These are phyloP conservation scores for Dicranocentrus wangi DNA, from an alignment of 2,888 invertebrate species.

Conservation along the genomic window DNA sequence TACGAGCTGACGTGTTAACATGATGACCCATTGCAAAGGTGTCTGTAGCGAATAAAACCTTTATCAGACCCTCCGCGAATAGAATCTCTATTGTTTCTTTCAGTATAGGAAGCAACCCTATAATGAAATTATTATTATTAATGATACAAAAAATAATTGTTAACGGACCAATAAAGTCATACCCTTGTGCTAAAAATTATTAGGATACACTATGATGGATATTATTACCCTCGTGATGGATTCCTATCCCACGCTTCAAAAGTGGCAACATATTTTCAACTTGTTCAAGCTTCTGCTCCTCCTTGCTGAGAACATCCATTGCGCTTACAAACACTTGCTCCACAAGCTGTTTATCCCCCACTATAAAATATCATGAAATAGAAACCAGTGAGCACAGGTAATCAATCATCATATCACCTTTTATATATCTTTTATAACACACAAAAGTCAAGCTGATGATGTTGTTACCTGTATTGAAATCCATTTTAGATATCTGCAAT, in stretches of 20 bases:
- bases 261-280: constrained; percentile 92
- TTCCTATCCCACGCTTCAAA: constrained; percentile 95
- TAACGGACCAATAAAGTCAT: too few relatives aligned
- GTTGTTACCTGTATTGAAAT: constrained; percentile 96
- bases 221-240: constrained; percentile 97
- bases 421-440: too few relatives aligned
- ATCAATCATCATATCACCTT: too few relatives aligned
- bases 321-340: constrained; percentile 98
- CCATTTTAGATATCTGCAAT: constrained; percentile 95
- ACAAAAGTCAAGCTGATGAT: too few relatives aligned
- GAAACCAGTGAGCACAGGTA: too few relatives aligned
- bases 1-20: constrained; percentile 99
- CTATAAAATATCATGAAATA: too few relatives aligned
- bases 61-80: constrained; percentile 97
- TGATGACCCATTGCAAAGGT: constrained; percentile 97
- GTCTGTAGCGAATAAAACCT: constrained; percentile 99
- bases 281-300: constrained; percentile 95
- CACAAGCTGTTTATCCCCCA: constrained; percentile 93
- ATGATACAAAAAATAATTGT: too few relatives aligned
- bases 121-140: too few relatives aligned
- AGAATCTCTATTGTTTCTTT: constrained; percentile 99
- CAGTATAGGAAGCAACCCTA: constrained; percentile 90
- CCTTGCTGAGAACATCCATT: constrained; percentile 94
- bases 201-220: too few relatives aligned
- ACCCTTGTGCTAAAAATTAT: too few relatives aligned